Percentiles rank a stretch among this genome's conserved stretches.
Conservation (phyloP, 2,888 invertebrate species). For the Lutraria lutraria region DNA sequence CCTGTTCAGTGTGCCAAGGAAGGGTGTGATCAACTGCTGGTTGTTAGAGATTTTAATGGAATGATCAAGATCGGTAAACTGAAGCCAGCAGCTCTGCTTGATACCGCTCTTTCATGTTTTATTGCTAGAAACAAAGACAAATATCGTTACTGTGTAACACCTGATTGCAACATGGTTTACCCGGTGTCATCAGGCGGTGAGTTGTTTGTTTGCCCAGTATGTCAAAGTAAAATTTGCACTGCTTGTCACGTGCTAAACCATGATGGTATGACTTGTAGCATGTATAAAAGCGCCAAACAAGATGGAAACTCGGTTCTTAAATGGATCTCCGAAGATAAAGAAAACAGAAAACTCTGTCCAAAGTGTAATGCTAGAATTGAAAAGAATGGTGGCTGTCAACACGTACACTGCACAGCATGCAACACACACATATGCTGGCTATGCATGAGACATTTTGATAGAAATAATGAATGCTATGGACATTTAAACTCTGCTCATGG, state of each 20-base stretch:
- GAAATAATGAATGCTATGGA: conserved; percentile 72
- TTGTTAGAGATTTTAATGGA: conserved; percentile 72
- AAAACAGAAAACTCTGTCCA: conserved; percentile 78
- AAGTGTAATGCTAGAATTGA: conserved; percentile 78
- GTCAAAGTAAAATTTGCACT: conserved; percentile 75
- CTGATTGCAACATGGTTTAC: conserved; percentile 82
- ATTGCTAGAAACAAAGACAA: conserved; percentile 67
- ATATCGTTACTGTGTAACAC: conserved; percentile 80
- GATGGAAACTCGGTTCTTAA: conserved; percentile 64
- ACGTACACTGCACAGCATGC: conserved; percentile 80
- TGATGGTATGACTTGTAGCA: conserved; percentile 79
- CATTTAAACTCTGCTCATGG: conserved; percentile 74
- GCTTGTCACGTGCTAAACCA: conserved; percentile 79
- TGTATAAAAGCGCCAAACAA: conserved; percentile 67
- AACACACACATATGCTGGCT: conserved; percentile 81
- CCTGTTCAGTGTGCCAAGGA: conserved; percentile 79
- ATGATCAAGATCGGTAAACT: conserved; percentile 60
- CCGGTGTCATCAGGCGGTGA: conserved; percentile 67
- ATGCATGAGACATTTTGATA: conserved; percentile 73
- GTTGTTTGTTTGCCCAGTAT: conserved; percentile 74
- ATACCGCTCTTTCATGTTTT: conserved; percentile 74
- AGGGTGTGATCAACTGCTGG: conserved; percentile 72
- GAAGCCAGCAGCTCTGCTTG: conserved; percentile 56
- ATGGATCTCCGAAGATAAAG: conserved; percentile 74
- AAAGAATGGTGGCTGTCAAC: conserved; percentile 82